Evolutionary conservation across 2,113 vertebrate genomes (phyloP).

Genomic region (Sula dactylatra): DNA sequence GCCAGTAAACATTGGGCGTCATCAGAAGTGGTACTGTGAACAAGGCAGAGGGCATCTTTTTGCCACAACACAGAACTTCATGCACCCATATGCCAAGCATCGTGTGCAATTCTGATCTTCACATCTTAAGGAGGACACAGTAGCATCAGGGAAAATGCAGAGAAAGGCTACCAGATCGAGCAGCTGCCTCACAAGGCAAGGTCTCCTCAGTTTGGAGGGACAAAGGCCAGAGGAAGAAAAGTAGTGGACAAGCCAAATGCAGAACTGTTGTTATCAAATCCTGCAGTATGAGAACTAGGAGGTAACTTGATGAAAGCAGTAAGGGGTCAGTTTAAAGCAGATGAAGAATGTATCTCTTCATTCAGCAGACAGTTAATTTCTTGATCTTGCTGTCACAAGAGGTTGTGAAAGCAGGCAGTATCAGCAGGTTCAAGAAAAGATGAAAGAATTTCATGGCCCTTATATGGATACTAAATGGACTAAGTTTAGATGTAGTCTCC

Average conservation of each 20-base stretch:
- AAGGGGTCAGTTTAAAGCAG: not conserved
- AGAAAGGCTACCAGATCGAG: not conserved
- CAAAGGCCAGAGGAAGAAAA: not conserved
- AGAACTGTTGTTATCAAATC: not conserved
- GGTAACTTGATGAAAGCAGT: not conserved
- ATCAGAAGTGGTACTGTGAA: not conserved
- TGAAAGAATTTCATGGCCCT: not conserved
- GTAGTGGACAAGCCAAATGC: not conserved
- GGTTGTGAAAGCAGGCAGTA: not conserved
- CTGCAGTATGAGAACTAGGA: not conserved
- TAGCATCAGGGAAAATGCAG: not conserved
- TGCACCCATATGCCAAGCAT: not conserved
- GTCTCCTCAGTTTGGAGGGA: not conserved
- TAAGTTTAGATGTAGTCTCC: not conserved
- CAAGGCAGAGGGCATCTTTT: not conserved
- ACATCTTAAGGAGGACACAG: not conserved
- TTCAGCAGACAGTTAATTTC: not conserved
- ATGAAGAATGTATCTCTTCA: not conserved
- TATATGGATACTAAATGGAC: not conserved
- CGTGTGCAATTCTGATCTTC: not conserved
- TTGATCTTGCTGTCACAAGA: not conserved
- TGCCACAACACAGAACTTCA: not conserved
- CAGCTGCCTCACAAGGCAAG: not conserved
- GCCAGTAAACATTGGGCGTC: accelerated
- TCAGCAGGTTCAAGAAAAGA: not conserved